Evolutionary conservation across 64 coral and sea anemone species (phyloP).

Genomic region (Montipora sp.): DNA sequence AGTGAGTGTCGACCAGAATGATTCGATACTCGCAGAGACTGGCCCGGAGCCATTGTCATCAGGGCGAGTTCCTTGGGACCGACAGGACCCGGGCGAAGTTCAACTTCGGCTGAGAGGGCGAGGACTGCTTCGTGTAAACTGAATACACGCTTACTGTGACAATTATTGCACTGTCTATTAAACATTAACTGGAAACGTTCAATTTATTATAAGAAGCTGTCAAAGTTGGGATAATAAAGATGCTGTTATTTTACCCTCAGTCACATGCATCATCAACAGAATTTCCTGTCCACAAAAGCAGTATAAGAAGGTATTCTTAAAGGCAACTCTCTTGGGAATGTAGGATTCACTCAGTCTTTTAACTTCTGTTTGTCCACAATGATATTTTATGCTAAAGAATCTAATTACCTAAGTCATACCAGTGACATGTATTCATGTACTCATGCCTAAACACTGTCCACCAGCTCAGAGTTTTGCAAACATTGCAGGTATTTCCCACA

Average conservation of each 20-base stretch:
- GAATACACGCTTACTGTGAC: too few relatives aligned
- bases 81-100: too few relatives aligned
- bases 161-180: too few relatives aligned
- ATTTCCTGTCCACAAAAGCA: conserved; percentile 64
- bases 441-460: conserved; percentile 16
- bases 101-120: too few relatives aligned
- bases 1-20: too few relatives aligned
- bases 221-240: too few relatives aligned
- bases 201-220: too few relatives aligned
- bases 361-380: not conserved
- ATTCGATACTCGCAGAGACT: too few relatives aligned
- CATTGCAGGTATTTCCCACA: conserved; percentile 64
- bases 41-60: too few relatives aligned
- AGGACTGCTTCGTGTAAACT: too few relatives aligned
- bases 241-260: conserved; percentile 7
- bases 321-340: conserved; percentile 44
- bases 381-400: conserved; percentile 11
- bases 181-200: too few relatives aligned
- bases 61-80: too few relatives aligned
- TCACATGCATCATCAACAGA: conserved; percentile 37
- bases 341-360: conserved; percentile 2
- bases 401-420: conserved; percentile 6
- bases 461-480: conserved; percentile 51
- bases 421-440: conserved; percentile 11
- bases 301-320: not conserved